Conservation (phyloP, 2,888 invertebrate species). For the Drosophila stalkeri region DNA sequence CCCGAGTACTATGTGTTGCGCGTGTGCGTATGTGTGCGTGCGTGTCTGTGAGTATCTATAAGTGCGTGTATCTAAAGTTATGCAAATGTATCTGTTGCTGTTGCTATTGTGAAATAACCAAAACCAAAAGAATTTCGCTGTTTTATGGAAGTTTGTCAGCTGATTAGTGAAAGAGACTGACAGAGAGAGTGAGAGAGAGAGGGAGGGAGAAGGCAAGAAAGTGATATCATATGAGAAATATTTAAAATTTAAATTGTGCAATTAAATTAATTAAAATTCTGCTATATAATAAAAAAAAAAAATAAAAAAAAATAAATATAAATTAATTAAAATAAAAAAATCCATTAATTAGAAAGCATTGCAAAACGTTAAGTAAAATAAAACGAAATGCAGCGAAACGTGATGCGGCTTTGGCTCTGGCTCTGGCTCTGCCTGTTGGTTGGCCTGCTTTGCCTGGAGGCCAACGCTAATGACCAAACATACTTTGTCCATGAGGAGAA, state of each 20-base stretch:
- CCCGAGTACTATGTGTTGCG: background rate
- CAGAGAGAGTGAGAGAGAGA: background rate
- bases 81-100: background rate
- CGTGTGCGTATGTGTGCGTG: background rate
- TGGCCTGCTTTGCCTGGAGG: slow-evolving; percentile 28
- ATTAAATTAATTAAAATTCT: background rate
- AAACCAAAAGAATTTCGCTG: background rate
- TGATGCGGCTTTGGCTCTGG: slow-evolving; percentile 16
- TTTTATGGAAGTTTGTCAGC: background rate
- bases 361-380: background rate
- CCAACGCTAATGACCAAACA: slow-evolving; percentile 62
- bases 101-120: slow-evolving; percentile 1
- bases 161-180: background rate
- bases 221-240: background rate
- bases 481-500: slow-evolving; percentile 36
- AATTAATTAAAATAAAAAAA: background rate
- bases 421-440: slow-evolving; percentile 2
- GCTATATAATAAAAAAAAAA: background rate
- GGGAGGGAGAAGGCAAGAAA: too few relatives aligned
- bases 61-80: slow-evolving; percentile 4
- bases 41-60: background rate
- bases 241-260: background rate
- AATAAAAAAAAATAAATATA: background rate
- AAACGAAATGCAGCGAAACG: slow-evolving; percentile 48
- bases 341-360: slow-evolving; percentile 35